Base-by-base conservation (phyloP, 35 echinoderm and acorn worm genomes). In the Holothuria glaberrima region DNA sequence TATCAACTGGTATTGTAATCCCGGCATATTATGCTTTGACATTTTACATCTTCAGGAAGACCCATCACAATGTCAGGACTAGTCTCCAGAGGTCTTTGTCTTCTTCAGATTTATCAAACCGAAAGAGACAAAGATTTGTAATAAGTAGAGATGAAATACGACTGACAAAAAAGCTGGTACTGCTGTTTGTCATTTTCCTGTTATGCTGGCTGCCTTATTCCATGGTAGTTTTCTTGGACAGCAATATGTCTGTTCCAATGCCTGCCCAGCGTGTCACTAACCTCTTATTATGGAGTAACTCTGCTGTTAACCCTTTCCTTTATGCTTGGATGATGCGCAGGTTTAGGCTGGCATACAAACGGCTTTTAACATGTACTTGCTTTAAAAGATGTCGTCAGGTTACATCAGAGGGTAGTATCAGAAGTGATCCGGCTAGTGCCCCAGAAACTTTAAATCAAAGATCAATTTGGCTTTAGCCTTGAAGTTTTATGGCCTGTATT, bases 131-230 rank as follows among this genome's bases (percentile, higher is more conserved):
- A 31, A 68, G 65, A 21, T 67, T 87, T 28, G 61, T 68, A 19
- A 86, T 94, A 19, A 97, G 95, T 69, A 62, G 68, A 32, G 89
- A 94, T 25, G 95, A 97, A 44, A 34, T 94, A 12, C 41, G 85
- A 41, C 67, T 97, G 74, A 97, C 95, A 16, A 89, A 91, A 41
- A 94, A 94, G 81, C 80, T 97, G 10, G 22, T 97, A 0, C 30
- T 97, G 9, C 24, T 97, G 1, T 97, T 97, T 75, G 64, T 89
- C 12, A 58, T 97, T 12, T 97, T 97, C 59, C 80, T 94, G 12
- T 36, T 94, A 5, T 97, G 95, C 46, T 97, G 95, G 95, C 87
- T 88, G 35, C 95, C 95, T 0, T 94, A 94, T 79, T 97, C 77
- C 25, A 89, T 97, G 45, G 92, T 88, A 6, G 86, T 94, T 34